Evolutionary conservation across 2,113 vertebrate species (phyloP), one percentile per base, ranked within the genome.

Genomic region (Pseudopipra pipra): DNA sequence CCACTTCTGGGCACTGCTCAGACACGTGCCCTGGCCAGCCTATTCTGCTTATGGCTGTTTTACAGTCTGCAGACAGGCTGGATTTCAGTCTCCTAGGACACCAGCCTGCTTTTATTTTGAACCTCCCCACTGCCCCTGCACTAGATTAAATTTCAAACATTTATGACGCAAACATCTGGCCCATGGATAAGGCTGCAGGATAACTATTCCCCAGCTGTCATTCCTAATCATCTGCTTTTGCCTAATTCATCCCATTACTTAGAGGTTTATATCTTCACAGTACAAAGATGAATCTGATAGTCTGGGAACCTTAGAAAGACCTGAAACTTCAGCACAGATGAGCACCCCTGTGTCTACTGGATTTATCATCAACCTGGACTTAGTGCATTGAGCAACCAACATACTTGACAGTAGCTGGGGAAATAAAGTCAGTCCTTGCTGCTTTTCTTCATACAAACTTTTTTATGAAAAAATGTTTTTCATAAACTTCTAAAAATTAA

Each of bases 291-390:
- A 52, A 71, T 63, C 56, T 23, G 15, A 66, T 7, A 23, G 13
- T 27, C 62, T 90, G 52, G 52, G 75, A 82, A 44, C 23, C 15
- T 78, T 4, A 1, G 56, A 71, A 71, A 67, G 27, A 85, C 37
- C n/a, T 33, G 71, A 90, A 94, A 30, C 2, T 0, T 1, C 25
- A 79, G 62, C 33, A 74, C 15, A 85, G 37, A 75, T 8, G 12
- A 71, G 30, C 25, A 23, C 0, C 3, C 14, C 0, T 33, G 23
- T 8, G 2, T 68, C 44, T 63, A 14, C 41, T 62, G 52, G 31
- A 83, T 54, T 59, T 52, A 51, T 55, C 30, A 84, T 30, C 63
- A 68, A 15, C 9, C 15, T 41, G 54, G 37, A 39, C 25, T 89
- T 54, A 54, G 39, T n/a, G n/a, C 8, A 14, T 8, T 66, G 46